Conservation (phyloP, 2,888 invertebrate species). For the Tenthredo scrophulariae region DNA sequence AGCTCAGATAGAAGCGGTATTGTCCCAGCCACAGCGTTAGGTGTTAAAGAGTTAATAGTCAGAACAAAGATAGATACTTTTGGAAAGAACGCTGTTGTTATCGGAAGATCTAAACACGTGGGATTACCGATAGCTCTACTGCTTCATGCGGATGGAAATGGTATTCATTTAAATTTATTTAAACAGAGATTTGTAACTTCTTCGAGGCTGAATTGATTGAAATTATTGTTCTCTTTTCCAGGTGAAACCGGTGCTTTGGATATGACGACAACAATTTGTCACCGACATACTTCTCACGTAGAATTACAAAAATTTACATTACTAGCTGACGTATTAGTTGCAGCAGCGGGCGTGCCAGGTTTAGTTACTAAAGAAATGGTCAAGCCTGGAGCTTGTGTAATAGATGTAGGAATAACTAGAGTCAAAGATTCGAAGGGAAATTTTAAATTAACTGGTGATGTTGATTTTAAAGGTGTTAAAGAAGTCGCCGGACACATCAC, state of each 20-base stretch:
- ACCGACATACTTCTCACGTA: constrained; percentile 90
- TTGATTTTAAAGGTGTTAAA: constrained; percentile 91
- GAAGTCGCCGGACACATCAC: constrained; percentile 92
- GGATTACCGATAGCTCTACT: constrained; percentile 94
- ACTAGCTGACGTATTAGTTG: constrained; percentile 88
- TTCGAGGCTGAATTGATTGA: not conserved
- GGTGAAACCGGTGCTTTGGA: constrained; percentile 84
- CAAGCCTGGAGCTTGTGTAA: constrained; percentile 92
- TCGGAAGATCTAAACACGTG: constrained; percentile 95
- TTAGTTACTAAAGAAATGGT: constrained; percentile 91
- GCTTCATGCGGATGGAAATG: constrained; percentile 88
- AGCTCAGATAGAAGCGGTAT: constrained; percentile 81
- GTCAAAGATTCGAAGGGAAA: constrained; percentile 84
- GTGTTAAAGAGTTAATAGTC: constrained; percentile 76
- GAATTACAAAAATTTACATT: constrained; percentile 86
- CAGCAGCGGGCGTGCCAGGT: constrained; percentile 87
- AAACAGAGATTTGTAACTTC: not conserved
- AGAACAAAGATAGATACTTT: constrained; percentile 86
- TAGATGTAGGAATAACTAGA: constrained; percentile 93
- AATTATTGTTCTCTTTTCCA: constrained; percentile 61
- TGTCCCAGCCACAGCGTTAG: constrained; percentile 75
- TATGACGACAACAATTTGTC: constrained; percentile 94
- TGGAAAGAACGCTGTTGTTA: constrained; percentile 93
- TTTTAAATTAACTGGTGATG: constrained; percentile 91
- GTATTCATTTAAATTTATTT: constrained; percentile 77